Evolutionary conservation across 2,888 invertebrate species (phyloP).

Genomic region (Drosophila suboccidentalis): DNA sequence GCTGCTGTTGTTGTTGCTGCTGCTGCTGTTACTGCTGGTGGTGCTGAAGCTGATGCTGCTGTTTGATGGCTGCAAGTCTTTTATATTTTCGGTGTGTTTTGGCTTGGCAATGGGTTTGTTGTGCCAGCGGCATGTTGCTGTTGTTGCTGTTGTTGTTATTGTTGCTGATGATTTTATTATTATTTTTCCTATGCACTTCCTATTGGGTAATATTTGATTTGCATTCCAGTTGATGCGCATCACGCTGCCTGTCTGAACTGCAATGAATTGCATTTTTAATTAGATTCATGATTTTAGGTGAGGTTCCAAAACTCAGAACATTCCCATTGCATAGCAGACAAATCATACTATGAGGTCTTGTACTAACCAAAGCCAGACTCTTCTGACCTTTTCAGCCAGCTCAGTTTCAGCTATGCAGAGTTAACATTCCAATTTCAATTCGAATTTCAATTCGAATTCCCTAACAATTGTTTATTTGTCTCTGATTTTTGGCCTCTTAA

Average conservation of each 20-base stretch:
- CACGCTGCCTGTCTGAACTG: constrained; percentile 46
- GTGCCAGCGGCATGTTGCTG: constrained; percentile 59
- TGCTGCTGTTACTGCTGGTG: constrained; percentile 20
- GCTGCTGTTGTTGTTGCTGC: constrained; percentile 29
- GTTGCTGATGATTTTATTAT: constrained; percentile 79
- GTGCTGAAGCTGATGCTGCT: constrained; percentile 66
- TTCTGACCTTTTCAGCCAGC: constrained; percentile 48
- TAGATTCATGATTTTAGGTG: constrained; percentile 74
- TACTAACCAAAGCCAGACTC: constrained; percentile 25
- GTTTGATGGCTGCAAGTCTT: constrained; percentile 67
- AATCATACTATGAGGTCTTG: background rate
- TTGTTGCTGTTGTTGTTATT: constrained; percentile 59
- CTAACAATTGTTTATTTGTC: constrained; percentile 71
- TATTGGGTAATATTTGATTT: constrained; percentile 81
- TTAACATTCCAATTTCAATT: constrained; percentile 54
- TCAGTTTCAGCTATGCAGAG: background rate
- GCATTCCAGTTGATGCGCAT: constrained; percentile 76
- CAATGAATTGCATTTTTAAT: constrained; percentile 81
- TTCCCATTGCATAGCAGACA: constrained; percentile 31
- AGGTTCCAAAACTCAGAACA: constrained; percentile 47
- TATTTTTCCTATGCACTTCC: constrained; percentile 75
- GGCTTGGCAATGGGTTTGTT: constrained; percentile 65
- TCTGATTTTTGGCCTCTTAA: constrained; percentile 54
- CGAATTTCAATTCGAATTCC: constrained; percentile 1
- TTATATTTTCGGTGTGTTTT: constrained; percentile 47